Evolutionary conservation across 2,888 invertebrate species (phyloP), one percentile per base, ranked within the genome.

Genomic region (Palloptera scutellata): DNA sequence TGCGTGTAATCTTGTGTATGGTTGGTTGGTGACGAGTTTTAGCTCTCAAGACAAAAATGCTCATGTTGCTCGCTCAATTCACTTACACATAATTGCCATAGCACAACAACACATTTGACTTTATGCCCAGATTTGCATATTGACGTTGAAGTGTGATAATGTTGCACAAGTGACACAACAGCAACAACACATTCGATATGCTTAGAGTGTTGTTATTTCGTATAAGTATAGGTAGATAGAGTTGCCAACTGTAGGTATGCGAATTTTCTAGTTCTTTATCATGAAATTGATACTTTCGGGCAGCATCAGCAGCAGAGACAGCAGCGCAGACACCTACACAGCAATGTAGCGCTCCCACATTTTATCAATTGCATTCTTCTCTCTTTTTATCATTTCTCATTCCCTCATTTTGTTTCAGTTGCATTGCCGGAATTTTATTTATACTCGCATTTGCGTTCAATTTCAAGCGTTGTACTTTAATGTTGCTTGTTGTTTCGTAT

Each of bases 401-500:
- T 4, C 6, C n/a, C n/a, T n/a, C n/a, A n/a, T n/a, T n/a, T n/a
- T n/a, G n/a, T 30, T 30, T 30, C 30, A 30, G 30, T 30, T 30
- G 3, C 30, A 6, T 30, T 30, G 30, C 2, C 6, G 30, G 30
- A 30, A 30, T 30, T 30, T 30, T 30, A 30, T 30, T 30, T 30
- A 30, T 30, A 30, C 30, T 4, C 2, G 30, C 30, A 4, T 30
- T 30, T 30, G 6, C 30, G 30, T 30, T 30, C 30, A 30, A 30
- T 30, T 30, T 30, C 6, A 30, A 30, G 30, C 41, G 63, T 53
- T 67, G 62, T 66, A 68, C 58, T 57, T 61, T 45, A 53, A 76
- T 77, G 74, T 77, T 77, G 74, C 79, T 77, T 80, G 72, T 74
- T 82, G 84, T 84, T 83, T 83, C 81, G 79, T 76, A 79, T 84